Evolutionary conservation across 2,797 vertebrate genomes (phyloP).

Genomic region (Philypnodon macrostomus): DNA sequence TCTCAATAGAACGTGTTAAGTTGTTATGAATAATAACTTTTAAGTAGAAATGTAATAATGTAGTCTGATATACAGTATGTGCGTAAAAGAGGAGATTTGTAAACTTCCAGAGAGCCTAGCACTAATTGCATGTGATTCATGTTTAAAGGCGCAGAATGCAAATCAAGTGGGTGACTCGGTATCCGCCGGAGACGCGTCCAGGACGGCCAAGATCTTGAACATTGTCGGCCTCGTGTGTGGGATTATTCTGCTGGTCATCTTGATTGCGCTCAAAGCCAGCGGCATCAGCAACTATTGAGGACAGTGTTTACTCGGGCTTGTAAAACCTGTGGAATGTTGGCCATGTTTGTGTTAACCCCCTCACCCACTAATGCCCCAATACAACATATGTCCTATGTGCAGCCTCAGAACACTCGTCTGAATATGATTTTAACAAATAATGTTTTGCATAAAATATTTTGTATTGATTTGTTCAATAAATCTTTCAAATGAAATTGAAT

Average conservation of each 20-base stretch:
- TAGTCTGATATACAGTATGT: background rate
- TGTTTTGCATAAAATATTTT: background rate
- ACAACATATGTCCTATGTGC: slow-evolving; percentile 11
- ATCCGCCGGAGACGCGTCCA: slow-evolving; percentile 48
- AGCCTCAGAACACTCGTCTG: background rate
- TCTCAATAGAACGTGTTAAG: too few species aligned
- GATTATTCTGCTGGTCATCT: slow-evolving; percentile 38
- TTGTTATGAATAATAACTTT: too few species aligned
- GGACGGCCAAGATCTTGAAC: slow-evolving; percentile 66
- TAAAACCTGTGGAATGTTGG: background rate
- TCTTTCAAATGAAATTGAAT: background rate
- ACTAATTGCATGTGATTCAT: background rate
- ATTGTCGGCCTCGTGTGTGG: slow-evolving; percentile 58
- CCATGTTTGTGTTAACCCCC: slow-evolving; percentile 4
- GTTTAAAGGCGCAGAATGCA: slow-evolving; percentile 56
- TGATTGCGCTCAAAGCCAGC: slow-evolving; percentile 12
- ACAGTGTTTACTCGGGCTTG: background rate
- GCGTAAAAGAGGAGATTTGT: background rate
- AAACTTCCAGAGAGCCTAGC: background rate
- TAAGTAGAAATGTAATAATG: too few species aligned
- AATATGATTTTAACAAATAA: background rate
- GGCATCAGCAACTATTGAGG: background rate
- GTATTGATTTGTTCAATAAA: background rate
- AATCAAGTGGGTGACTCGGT: slow-evolving; percentile 34
- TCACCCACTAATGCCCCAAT: background rate